A percentile compares a stretch with the other conserved stretches of the same genome.
Conservation (phyloP, 92 coral and sea anemone genomes). For the Porites evermanni region DNA sequence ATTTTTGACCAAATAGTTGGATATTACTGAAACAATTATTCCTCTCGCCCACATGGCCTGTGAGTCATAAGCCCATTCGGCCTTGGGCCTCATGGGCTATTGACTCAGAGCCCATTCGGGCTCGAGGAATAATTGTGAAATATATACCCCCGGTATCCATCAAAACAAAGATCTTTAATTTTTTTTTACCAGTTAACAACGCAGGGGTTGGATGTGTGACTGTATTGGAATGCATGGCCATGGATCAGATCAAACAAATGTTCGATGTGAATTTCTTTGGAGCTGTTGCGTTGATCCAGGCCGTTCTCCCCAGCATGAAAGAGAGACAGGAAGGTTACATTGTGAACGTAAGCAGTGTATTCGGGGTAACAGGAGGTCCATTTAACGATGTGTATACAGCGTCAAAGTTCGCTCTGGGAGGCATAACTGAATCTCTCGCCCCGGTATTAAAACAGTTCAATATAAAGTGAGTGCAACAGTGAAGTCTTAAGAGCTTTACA, state of each 20-base stretch:
- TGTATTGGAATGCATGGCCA: slow-evolving; percentile 65
- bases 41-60: too few relatives aligned
- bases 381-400: slow-evolving; percentile 73
- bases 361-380: slow-evolving; percentile 72
- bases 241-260: slow-evolving; percentile 60
- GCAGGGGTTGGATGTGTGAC: slow-evolving; percentile 79
- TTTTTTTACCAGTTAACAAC: slow-evolving; percentile 69
- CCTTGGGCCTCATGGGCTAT: too few relatives aligned
- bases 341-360: slow-evolving; percentile 73
- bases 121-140: too few relatives aligned
- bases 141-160: too few relatives aligned
- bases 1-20: too few relatives aligned
- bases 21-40: too few relatives aligned
- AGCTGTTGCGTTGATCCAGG: slow-evolving; percentile 72
- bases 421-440: slow-evolving; percentile 80
- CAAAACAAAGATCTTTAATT: background rate
- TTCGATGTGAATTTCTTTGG: slow-evolving; percentile 87
- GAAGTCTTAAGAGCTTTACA: background rate
- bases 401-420: slow-evolving; percentile 87
- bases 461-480: slow-evolving; percentile 58
- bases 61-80: too few relatives aligned
- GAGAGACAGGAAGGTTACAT: slow-evolving; percentile 73
- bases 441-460: slow-evolving; percentile 69
- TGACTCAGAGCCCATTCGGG: too few relatives aligned
- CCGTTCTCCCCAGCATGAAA: slow-evolving; percentile 88